Evolutionary conservation across 1,140 invertebrate species (phyloP), one percentile per base, ranked within the genome.

Genomic region (Leptopilina boulardi): DNA sequence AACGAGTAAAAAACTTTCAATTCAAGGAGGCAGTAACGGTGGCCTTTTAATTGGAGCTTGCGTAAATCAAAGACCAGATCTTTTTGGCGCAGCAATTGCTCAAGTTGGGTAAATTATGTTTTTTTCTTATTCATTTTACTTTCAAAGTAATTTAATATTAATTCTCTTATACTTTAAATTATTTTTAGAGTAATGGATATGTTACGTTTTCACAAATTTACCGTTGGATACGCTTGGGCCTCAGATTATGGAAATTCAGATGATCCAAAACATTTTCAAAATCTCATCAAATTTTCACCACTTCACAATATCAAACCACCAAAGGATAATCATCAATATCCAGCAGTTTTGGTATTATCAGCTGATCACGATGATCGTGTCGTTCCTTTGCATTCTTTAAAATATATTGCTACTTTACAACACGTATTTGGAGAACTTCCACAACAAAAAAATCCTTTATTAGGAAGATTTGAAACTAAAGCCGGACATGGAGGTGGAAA

Each of bases 331-430:
- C 84, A 86, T 6, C 93, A 99, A 91, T 99, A 99, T 93, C 99
- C 99, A 30, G 94, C 98, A 6, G 96, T 95, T 3, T 90, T 99
- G 21, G 92, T 99, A 41, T 88, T 98, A 74, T 99, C 98, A 23
- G 99, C 97, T 18, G 98, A 99, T 93, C 99, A 99, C 90, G 98
- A 99, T 92, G 98, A 99, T 92, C 94, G 98, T 79, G 98, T 99
- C 73, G 97, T 98, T 73, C 98, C 98, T 41, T 93, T 98, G 74
- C 98, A 99, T 91, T 98, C 97, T 74, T 93, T 99, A 5, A 99
- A 99, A 92, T 97, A 96, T 86, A 96, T 98, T 74, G 97, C 99
- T 0, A 93, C 97, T 83, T 90, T 99, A 59, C 99, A 99, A 87
- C 91, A 98, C 84, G 92, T 91, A 26, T 89, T 97, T 54, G 93